Base-by-base conservation (phyloP, 2,888 invertebrate species). In the Rhagonycha lutea region DNA sequence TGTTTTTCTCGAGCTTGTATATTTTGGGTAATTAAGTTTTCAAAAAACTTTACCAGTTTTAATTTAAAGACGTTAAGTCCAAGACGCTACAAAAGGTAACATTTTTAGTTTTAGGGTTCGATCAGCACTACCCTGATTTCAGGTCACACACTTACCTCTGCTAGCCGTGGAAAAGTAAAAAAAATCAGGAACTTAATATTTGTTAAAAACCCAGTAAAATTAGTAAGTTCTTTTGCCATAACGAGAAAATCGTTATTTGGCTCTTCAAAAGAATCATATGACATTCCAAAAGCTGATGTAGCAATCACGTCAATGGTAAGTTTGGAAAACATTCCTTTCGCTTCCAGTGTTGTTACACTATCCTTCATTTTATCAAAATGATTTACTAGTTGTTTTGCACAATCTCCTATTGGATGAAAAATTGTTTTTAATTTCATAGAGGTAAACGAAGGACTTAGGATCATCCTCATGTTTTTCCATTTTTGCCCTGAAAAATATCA, bases 291-390 rank as follows among this genome's bases (percentile, higher is more conserved):
- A 3, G 89, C 90, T 63, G 88, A 86, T 0, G 89, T 86, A 0
- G 89, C 90, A 69, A 90, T 90, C 5, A 90, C 88, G 79, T 90
- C 89, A 74, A 88, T 89, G 0, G 89, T 84, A 76, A 86, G 89
- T 14, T 89, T 85, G 0, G 88, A 86, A 3, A 88, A 88, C 2
- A 88, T 79, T 65, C 90, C 90, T 78, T 88, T 89, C 76, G 87
- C 82, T 62, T 90, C 89, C 0, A 89, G 79, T 11, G 86, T 86
- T 0, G 84, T 72, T 0, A 82, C 71, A 8, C 83, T 76, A 23
- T 85, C 74, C 3, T 82, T 76, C 75, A 82, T 77, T 9, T 82
- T 78, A 32, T 73, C 18, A 70, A 78, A 81, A 61, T 81, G 69
- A 10, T 77, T 32, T 10, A 75, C 61, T 24, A 79, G 81, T 61